phyloP scores from a whole-genome alignment of 2,113 vertebrate species.

The Malurus elegans region DNA sequence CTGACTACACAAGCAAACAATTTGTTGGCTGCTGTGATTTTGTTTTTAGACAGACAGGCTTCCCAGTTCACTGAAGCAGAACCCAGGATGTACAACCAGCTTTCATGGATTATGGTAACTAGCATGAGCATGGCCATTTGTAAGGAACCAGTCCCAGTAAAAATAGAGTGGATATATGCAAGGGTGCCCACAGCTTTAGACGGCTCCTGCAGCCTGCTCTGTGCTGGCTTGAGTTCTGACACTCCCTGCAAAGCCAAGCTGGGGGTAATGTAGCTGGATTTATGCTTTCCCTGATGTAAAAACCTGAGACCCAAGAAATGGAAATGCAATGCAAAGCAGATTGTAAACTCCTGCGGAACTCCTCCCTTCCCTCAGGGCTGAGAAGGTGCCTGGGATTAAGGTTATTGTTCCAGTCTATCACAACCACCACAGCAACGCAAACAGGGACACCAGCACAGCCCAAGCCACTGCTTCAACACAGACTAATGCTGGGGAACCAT shows the following conservation, averaged over 20 bases:
- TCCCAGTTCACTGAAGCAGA: background rate
- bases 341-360: background rate
- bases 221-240: background rate
- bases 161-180: too few species aligned
- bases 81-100: background rate
- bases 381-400: background rate
- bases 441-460: background rate
- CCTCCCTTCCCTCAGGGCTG: background rate
- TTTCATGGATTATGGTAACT: background rate
- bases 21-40: slow-evolving; percentile 4
- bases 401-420: background rate
- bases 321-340: background rate
- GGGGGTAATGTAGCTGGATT: background rate
- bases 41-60: background rate
- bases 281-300: background rate
- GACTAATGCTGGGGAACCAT: background rate
- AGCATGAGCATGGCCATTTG: background rate
- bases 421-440: background rate
- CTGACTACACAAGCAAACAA: background rate
- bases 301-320: background rate
- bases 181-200: background rate
- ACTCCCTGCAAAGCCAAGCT: background rate
- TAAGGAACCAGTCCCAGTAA: background rate
- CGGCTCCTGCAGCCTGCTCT: background rate
- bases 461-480: background rate